A percentile compares a stretch with the other conserved stretches of the same genome.
phyloP scores from a whole-genome alignment of 2,797 vertebrate genomes.

The Harpagifer antarcticus region DNA sequence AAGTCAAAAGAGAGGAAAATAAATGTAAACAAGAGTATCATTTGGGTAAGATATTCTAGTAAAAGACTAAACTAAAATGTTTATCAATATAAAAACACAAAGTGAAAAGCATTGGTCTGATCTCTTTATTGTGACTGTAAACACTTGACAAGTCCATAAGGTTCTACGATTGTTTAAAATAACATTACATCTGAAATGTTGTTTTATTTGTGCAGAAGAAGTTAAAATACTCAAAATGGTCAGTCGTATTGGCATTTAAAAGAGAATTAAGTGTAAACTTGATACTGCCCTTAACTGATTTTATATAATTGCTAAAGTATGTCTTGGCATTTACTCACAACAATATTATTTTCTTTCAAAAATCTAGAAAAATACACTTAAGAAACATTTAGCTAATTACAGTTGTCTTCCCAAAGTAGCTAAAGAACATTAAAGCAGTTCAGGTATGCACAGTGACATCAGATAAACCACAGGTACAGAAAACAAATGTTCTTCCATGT shows the following conservation, averaged over 20 bases:
- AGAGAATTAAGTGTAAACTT: slow-evolving; percentile 1
- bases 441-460: slow-evolving; percentile 1
- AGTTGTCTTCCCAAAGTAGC: background rate
- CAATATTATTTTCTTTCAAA: background rate
- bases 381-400: slow-evolving; percentile 27
- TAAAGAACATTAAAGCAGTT: background rate
- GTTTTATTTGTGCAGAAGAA: slow-evolving; percentile 21
- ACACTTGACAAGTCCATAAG: slow-evolving; percentile 26
- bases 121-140: slow-evolving; percentile 64
- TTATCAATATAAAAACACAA: background rate
- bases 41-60: background rate
- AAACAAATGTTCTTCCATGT: background rate
- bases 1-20: background rate
- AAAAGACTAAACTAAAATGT: background rate
- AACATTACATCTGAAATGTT: background rate
- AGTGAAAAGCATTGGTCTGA: slow-evolving; percentile 5
- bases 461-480: background rate
- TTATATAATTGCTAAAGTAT: background rate
- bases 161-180: slow-evolving; percentile 14
- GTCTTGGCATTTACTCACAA: background rate
- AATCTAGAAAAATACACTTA: slow-evolving; percentile 40
- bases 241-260: slow-evolving; percentile 4
- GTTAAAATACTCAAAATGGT: background rate
- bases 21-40: background rate
- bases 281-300: slow-evolving; percentile 16